A percentile compares a stretch with the other conserved stretches of the same genome.
Conservation (phyloP, 2,888 invertebrate species). For the Euspilapteryx auroguttella region DNA sequence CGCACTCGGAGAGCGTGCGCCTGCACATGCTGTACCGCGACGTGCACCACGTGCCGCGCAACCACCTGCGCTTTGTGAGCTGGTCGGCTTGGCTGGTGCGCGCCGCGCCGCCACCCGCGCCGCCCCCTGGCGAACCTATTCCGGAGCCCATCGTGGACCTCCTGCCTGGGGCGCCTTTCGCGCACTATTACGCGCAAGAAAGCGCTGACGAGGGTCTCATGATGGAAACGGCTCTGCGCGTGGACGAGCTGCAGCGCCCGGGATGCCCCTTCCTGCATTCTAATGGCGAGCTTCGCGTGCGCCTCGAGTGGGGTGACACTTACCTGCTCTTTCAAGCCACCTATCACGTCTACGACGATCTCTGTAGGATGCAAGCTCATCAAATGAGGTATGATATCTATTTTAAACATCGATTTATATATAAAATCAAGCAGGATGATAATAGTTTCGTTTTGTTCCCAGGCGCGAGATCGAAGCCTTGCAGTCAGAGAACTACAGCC, state of each 20-base stretch:
- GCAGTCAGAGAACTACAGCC: slow-evolving; percentile 81
- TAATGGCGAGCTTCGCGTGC: slow-evolving; percentile 72
- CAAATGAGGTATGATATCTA: slow-evolving; percentile 86
- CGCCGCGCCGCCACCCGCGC: slow-evolving; percentile 51
- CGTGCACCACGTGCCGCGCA: slow-evolving; percentile 76
- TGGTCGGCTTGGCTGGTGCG: slow-evolving; percentile 72
- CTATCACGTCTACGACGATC: slow-evolving; percentile 83
- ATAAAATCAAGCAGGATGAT: too few relatives aligned
- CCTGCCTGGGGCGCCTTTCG: slow-evolving; percentile 73
- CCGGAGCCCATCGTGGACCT: too few relatives aligned
- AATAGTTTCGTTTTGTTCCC: slow-evolving; percentile 11
- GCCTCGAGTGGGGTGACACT: slow-evolving; percentile 82
- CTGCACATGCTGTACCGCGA: slow-evolving; percentile 76
- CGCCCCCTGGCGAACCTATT: slow-evolving; percentile 57
- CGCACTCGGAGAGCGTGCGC: slow-evolving; percentile 74
- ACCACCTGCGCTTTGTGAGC: slow-evolving; percentile 70
- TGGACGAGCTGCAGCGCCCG: slow-evolving; percentile 70
- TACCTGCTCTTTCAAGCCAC: slow-evolving; percentile 79
- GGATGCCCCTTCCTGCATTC: slow-evolving; percentile 71
- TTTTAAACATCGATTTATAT: too few relatives aligned
- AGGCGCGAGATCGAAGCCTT: slow-evolving; percentile 78
- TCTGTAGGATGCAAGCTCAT: slow-evolving; percentile 76
- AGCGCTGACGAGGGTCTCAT: slow-evolving; percentile 78
- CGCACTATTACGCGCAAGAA: slow-evolving; percentile 80
- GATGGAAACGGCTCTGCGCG: slow-evolving; percentile 76